Base-by-base conservation (phyloP, 2,113 vertebrate genomes). In the Alethe diademata region DNA sequence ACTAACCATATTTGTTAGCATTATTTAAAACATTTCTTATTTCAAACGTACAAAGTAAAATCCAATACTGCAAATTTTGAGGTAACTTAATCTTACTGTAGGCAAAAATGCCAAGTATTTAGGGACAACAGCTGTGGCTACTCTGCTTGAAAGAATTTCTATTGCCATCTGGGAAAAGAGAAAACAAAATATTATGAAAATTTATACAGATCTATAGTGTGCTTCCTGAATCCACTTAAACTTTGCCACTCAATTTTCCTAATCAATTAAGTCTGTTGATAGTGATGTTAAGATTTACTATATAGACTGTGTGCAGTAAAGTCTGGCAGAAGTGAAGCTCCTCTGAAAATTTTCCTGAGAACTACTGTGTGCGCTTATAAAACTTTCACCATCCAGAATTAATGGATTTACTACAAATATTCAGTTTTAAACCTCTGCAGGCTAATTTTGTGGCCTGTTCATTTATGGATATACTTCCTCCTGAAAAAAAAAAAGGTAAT, bases 91-190 rank as follows among this genome's bases (percentile, higher is more conserved):
- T 94, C 60, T 79, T 83, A 73, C 26, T 85, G 35, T 51, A 91
- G 91, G 70, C 78, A 94, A 93, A 94, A 95, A 56, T 94, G 81
- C 67, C 78, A 90, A 69, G 85, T 90, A 66, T 86, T 92, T 94
- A 90, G 94, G 78, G 60, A 81, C 60, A 87, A 75, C 90, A 92
- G 78, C 92, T 94, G 81, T 57, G 54, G 71, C 71, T 86, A 87
- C 17, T 81, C 45, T 89, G 58, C 87, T 96, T 90, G 47, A 69
- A 78, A 47, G 29, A 65, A 85, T 78, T 92, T 70, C 50, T 87
- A 40, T 73, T 88, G 62, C 47, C 33, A 56, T 33, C 64, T 90
- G 58, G 76, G 74, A 83, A 85, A 93, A 85, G 28, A 72, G 31
- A 91, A 95, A 92, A 81, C 28, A 88, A 91, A 96, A 70, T 73